These are phyloP conservation scores for Spodoptera picta DNA, from an alignment of 2,888 invertebrate species.

Conservation along the genomic window DNA sequence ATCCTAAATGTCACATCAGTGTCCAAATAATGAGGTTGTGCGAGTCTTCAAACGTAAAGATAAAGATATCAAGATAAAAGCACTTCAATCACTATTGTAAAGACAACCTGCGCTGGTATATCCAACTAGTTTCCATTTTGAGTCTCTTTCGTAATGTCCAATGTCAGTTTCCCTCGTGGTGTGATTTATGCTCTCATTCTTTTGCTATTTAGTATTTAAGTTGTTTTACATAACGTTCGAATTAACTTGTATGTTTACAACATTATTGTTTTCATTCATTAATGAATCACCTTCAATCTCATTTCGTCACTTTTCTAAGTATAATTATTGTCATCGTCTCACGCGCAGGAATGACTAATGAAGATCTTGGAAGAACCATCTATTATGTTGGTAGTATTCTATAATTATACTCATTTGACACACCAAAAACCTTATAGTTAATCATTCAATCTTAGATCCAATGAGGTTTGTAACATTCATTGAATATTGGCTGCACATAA, in stretches of 20 bases:
- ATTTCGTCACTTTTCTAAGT: constrained; percentile 76
- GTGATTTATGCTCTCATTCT: constrained; percentile 57
- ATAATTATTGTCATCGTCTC: constrained; percentile 72
- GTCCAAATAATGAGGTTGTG: constrained; percentile 60
- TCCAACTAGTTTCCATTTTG: constrained; percentile 72
- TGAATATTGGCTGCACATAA: constrained; percentile 6
- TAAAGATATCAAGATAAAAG: constrained; percentile 67
- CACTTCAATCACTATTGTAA: constrained; percentile 67
- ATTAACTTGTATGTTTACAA: constrained; percentile 51
- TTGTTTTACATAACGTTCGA: constrained; percentile 43
- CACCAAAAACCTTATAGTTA: constrained; percentile 38
- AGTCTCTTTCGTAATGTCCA: constrained; percentile 66
- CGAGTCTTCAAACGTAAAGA: constrained; percentile 63
- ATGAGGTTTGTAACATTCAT: constrained; percentile 6
- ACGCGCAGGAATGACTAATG: constrained; percentile 71
- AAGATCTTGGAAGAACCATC: constrained; percentile 57
- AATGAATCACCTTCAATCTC: constrained; percentile 70
- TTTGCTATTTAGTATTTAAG: constrained; percentile 52
- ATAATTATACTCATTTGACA: constrained; percentile 41
- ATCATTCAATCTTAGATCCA: constrained; percentile 31
- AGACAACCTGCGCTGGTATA: constrained; percentile 67
- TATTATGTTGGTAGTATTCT: constrained; percentile 42
- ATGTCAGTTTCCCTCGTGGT: constrained; percentile 55
- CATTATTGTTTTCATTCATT: constrained; percentile 66
- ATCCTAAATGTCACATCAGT: constrained; percentile 55